Evolutionary conservation across 2,797 vertebrate genomes (phyloP).

Genomic region (Malacoraja senta): DNA sequence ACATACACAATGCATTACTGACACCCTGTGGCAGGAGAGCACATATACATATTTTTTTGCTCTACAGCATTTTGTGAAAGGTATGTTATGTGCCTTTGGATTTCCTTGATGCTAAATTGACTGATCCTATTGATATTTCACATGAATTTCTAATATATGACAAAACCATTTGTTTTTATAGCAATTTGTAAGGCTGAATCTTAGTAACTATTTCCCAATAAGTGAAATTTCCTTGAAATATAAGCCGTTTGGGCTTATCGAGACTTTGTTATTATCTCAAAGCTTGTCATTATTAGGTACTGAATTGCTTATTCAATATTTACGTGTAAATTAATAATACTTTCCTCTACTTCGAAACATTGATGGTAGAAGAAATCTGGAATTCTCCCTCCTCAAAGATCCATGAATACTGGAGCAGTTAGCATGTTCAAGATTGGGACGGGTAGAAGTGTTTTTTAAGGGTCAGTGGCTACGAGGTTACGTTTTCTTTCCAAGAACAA

Average conservation of each 20-base stretch:
- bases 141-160: too few species aligned
- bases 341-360: neutral
- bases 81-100: too few species aligned
- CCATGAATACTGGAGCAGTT: too few species aligned
- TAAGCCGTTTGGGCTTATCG: too few species aligned
- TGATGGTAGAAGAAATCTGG: neutral
- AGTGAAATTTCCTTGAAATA: neutral
- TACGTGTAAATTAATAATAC: neutral
- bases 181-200: neutral
- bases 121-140: too few species aligned
- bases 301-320: neutral
- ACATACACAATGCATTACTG: neutral
- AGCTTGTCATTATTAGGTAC: neutral
- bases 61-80: neutral
- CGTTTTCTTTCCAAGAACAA: too few species aligned
- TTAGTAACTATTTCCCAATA: neutral
- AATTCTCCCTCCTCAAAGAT: neutral
- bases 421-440: neutral
- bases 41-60: neutral
- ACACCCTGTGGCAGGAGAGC: constrained; percentile 15
- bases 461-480: too few species aligned
- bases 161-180: neutral
- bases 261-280: too few species aligned
- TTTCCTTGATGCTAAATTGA: too few species aligned
- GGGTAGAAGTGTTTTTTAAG: neutral